Evolutionary conservation across 1,140 invertebrate species (phyloP).

Genomic region (Lanistes nyassanus): DNA sequence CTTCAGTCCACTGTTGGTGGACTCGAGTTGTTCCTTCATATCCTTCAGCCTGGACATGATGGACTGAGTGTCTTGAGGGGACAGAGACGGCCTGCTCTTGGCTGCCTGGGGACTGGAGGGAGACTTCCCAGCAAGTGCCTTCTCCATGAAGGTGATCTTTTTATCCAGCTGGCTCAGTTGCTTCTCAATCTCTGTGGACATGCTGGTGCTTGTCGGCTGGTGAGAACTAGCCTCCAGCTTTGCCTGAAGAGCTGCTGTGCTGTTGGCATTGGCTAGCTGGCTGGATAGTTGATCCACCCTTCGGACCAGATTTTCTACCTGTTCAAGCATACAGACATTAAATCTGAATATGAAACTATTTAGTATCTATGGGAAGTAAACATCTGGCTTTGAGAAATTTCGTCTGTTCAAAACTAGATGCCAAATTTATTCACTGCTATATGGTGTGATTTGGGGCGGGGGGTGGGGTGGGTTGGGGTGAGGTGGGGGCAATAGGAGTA

Average conservation of each 20-base stretch:
- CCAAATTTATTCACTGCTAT: no score
- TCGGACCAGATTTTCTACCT: constrained; percentile 30
- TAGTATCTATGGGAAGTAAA: not conserved
- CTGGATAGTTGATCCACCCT: constrained; percentile 44
- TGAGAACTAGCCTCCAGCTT: not conserved
- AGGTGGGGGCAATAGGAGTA: no score
- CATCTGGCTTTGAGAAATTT: no score
- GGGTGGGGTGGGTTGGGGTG: no score
- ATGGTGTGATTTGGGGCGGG: no score
- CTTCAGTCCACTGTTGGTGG: constrained; percentile 44
- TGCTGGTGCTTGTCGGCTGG: not conserved
- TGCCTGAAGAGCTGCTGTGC: not conserved
- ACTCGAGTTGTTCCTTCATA: constrained; percentile 51
- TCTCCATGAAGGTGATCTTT: constrained; percentile 46
- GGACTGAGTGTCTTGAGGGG: constrained; percentile 29
- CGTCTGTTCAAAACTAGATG: no score
- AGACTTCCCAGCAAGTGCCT: constrained; percentile 30
- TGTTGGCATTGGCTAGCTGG: constrained; percentile 37
- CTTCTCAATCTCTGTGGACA: constrained; percentile 46
- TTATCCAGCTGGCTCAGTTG: constrained; percentile 50
- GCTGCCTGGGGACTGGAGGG: not conserved
- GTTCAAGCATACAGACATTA: constrained; percentile 40
- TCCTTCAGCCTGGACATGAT: constrained; percentile 44
- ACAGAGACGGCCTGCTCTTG: constrained; percentile 18
- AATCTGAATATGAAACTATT: constrained; percentile 33